A percentile compares a stretch with the other conserved stretches of the same genome.
These are phyloP conservation scores for Aplodontia rufa DNA, from an alignment of 2,113 vertebrate genomes.

Conservation along the genomic window DNA sequence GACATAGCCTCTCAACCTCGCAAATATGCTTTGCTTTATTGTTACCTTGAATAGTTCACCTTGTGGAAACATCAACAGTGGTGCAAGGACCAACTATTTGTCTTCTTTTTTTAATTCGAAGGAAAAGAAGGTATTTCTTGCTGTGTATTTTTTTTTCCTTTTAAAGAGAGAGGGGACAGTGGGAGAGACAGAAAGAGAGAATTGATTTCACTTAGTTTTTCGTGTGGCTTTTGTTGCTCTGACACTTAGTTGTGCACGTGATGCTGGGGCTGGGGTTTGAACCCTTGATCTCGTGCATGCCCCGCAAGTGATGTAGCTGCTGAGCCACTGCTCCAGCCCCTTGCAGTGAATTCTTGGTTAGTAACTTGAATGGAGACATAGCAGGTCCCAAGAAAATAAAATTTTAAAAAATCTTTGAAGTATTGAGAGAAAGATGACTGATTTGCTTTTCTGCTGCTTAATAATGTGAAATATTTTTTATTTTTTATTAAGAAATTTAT, in stretches of 20 bases:
- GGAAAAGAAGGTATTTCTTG: not conserved
- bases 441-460: slow-evolving; percentile 1
- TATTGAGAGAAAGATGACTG: not conserved
- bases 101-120: slow-evolving; percentile 31
- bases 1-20: not conserved
- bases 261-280: too few species aligned
- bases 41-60: not conserved
- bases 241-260: too few species aligned
- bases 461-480: not conserved
- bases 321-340: too few species aligned
- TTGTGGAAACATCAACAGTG: not conserved
- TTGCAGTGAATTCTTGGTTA: not conserved
- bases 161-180: too few species aligned
- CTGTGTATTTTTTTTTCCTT: not conserved
- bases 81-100: not conserved
- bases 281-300: too few species aligned
- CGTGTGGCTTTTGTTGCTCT: too few species aligned
- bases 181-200: too few species aligned
- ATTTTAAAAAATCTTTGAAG: not conserved
- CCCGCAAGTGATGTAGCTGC: too few species aligned
- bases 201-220: too few species aligned
- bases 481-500: too few species aligned
- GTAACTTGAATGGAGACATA: not conserved
- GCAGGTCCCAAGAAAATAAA: not conserved
- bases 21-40: not conserved